Evolutionary conservation across 2,888 invertebrate genomes (phyloP).

Genomic region (Idaea straminata): DNA sequence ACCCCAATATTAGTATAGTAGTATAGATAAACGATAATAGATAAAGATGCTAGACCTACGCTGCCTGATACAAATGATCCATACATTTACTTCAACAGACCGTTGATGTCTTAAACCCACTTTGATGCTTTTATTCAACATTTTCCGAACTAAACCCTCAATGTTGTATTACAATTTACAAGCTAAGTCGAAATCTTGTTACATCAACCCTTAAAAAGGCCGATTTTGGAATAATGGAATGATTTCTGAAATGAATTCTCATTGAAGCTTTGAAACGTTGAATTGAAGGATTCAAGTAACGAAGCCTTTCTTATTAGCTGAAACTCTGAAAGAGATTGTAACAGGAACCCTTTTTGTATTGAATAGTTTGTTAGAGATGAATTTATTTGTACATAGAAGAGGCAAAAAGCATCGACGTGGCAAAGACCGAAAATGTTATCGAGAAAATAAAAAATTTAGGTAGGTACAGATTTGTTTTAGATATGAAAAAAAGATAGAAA

Average conservation of each 20-base stretch:
- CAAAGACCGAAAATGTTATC: neutral
- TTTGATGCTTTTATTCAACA: neutral
- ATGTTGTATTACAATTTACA: neutral
- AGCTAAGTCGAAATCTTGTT: neutral
- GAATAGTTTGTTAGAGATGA: neutral
- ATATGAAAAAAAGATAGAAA: too few species aligned
- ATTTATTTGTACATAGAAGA: neutral
- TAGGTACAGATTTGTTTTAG: too few species aligned
- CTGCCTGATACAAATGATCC: too few species aligned
- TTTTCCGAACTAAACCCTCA: neutral
- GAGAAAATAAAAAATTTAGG: neutral
- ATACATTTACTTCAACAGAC: too few species aligned
- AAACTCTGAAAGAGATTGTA: neutral
- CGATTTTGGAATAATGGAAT: neutral
- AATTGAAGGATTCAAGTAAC: neutral
- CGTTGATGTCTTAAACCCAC: too few species aligned
- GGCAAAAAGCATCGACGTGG: neutral
- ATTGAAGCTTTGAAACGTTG: neutral
- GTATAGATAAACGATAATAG: too few species aligned
- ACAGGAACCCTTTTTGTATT: neutral
- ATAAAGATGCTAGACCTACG: too few species aligned
- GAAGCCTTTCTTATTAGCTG: neutral
- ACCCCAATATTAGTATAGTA: too few species aligned
- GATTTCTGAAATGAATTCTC: conserved; percentile 1
- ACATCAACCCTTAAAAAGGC: neutral